These are phyloP conservation scores for Cuculus canorus DNA, from an alignment of 2,797 vertebrate species.

Conservation along the genomic window DNA sequence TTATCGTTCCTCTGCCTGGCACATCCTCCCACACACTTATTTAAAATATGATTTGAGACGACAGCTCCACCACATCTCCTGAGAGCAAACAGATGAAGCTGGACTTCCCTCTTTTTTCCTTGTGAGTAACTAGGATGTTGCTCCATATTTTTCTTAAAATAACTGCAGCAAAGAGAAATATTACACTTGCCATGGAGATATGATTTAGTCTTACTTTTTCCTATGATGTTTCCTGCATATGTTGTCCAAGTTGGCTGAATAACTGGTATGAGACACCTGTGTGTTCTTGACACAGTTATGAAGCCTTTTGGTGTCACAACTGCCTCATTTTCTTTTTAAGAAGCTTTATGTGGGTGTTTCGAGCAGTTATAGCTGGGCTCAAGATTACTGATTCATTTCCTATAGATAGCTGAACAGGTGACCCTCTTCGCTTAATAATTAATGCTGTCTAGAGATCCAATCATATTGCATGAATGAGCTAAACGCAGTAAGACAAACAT, in stretches of 20 bases:
- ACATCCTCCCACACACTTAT: neutral
- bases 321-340: neutral
- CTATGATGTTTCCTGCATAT: neutral
- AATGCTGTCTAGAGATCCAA: neutral
- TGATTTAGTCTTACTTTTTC: neutral
- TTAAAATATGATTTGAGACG: neutral
- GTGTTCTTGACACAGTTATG: neutral
- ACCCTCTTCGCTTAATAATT: neutral
- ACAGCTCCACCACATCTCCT: neutral
- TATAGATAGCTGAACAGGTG: neutral
- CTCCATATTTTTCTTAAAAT: neutral
- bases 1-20: neutral
- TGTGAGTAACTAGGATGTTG: neutral
- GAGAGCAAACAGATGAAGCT: constrained; percentile 15
- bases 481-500: neutral
- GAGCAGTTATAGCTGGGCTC: neutral
- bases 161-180: neutral
- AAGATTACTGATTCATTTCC: no score
- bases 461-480: neutral
- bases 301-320: neutral
- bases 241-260: neutral
- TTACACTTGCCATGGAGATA: neutral
- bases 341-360: neutral
- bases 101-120: neutral
- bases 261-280: neutral